phyloP scores from a whole-genome alignment of 1,140 invertebrate genomes.

The Nautilus pompilius region DNA sequence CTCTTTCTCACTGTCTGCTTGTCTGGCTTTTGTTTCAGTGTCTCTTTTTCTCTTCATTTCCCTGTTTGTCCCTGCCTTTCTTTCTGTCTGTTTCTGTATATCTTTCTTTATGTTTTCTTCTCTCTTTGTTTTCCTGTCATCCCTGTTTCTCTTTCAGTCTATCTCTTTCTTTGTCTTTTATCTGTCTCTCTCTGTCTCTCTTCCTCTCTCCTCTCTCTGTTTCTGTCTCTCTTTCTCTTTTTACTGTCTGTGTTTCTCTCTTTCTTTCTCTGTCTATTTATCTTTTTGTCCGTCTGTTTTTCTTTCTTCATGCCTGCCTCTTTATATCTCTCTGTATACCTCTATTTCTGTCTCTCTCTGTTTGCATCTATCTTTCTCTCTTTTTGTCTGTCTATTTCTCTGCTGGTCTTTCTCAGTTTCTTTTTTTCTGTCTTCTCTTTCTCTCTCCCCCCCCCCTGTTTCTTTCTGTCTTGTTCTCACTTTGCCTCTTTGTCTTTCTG shows the following conservation, averaged over 20 bases:
- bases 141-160: too few relatives aligned
- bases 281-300: neutral
- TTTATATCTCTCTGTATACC: slow-evolving; percentile 2
- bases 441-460: slow-evolving; percentile 3
- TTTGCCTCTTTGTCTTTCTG: slow-evolving; percentile 4
- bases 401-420: neutral
- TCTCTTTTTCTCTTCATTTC: too few relatives aligned
- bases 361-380: neutral
- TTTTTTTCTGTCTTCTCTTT: neutral
- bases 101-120: too few relatives aligned
- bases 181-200: too few relatives aligned
- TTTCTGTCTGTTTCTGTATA: too few relatives aligned
- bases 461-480: slow-evolving; percentile 4
- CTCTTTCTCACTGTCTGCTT: too few relatives aligned
- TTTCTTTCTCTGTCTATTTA: neutral
- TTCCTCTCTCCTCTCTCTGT: neutral
- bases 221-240: neutral
- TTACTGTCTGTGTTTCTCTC: neutral
- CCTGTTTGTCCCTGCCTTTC: too few relatives aligned
- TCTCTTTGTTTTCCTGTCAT: too few relatives aligned
- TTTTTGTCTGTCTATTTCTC: neutral
- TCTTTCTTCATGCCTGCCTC: neutral
- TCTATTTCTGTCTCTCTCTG: slow-evolving; percentile 8
- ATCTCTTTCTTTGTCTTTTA: too few relatives aligned
- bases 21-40: too few relatives aligned